Conservation (phyloP, 1,140 invertebrate species). For the Sycobia sp. region DNA sequence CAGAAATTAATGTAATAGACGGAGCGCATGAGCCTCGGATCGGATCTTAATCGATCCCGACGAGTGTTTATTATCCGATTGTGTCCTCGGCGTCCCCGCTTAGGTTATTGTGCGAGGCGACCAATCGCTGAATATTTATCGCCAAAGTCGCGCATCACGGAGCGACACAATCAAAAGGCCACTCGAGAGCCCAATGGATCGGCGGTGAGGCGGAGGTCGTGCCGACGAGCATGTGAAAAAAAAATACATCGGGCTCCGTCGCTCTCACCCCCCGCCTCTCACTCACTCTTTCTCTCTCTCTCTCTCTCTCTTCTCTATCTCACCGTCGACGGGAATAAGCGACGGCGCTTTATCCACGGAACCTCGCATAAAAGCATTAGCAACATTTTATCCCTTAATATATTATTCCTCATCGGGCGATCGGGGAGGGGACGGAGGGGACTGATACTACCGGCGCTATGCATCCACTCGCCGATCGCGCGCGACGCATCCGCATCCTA, state of each 20-base stretch:
- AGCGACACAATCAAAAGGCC: constrained; percentile 21
- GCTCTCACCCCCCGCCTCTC: too few relatives aligned
- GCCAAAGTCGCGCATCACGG: background rate
- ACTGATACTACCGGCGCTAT: background rate
- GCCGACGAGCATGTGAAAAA: constrained; percentile 35
- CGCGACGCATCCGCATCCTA: background rate
- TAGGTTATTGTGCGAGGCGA: background rate
- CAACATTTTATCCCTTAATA: constrained; percentile 58
- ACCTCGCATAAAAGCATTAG: constrained; percentile 54
- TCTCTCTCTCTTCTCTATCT: too few relatives aligned
- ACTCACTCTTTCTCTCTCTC: too few relatives aligned
- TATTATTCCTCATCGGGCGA: constrained; percentile 54
- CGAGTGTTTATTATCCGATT: constrained; percentile 21
- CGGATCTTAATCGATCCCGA: constrained; percentile 7
- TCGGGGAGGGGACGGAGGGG: constrained; percentile 1
- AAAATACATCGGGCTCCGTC: constrained; percentile 43
- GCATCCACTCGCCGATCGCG: background rate
- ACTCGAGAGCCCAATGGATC: constrained; percentile 15
- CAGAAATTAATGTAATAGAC: background rate
- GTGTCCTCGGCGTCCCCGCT: background rate
- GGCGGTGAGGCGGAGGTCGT: background rate
- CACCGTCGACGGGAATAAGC: background rate
- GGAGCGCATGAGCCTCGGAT: background rate
- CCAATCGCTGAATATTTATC: background rate
- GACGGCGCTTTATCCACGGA: constrained; percentile 44